Evolutionary conservation across 1,140 invertebrate genomes (phyloP).

Genomic region (Bombus affinis): DNA sequence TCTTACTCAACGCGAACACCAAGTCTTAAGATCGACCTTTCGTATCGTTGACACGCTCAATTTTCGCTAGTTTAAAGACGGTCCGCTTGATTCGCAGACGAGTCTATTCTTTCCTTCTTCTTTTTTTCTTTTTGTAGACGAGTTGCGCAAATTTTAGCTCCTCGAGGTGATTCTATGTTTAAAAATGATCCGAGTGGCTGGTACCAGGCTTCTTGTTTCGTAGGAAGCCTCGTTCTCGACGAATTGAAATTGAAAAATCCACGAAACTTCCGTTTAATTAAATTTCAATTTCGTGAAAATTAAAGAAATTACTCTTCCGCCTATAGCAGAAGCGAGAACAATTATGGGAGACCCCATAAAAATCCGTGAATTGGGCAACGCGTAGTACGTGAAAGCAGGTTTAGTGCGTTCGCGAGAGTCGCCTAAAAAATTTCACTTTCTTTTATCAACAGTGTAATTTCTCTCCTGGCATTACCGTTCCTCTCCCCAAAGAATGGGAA

Average conservation of each 20-base stretch:
- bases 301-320: too few relatives aligned
- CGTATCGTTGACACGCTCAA: background rate
- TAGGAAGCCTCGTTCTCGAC: background rate
- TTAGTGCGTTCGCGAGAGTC: background rate
- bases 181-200: background rate
- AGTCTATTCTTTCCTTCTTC: too few relatives aligned
- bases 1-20: background rate
- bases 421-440: conserved; percentile 24
- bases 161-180: too few relatives aligned
- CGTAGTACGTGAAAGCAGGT: background rate
- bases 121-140: too few relatives aligned
- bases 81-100: too few relatives aligned
- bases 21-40: background rate
- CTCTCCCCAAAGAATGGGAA: conserved; percentile 11
- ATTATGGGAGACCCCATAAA: background rate
- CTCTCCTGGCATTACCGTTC: conserved; percentile 13
- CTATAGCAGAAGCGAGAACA: background rate
- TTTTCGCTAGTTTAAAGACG: background rate
- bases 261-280: background rate
- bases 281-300: background rate
- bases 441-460: conserved; percentile 17
- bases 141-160: background rate
- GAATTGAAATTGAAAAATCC: background rate
- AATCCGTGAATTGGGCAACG: background rate
- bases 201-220: background rate